phyloP scores from a whole-genome alignment of 2,888 invertebrate species.

The Torymus tubicola region DNA sequence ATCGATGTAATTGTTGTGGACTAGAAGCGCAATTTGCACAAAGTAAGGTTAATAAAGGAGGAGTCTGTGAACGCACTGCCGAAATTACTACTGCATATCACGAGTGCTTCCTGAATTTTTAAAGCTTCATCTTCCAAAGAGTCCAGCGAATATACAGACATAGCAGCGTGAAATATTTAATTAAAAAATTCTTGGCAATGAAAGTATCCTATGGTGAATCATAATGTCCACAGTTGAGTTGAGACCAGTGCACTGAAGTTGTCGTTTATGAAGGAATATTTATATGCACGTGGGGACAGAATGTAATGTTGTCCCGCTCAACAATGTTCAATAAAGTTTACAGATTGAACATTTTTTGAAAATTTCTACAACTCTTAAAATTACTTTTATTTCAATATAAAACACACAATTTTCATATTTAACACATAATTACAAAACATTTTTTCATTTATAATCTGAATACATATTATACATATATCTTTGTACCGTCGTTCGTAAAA shows the following conservation, averaged over 20 bases:
- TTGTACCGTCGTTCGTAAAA: too few relatives aligned
- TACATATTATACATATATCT: too few relatives aligned
- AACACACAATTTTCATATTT: slow-evolving; percentile 13
- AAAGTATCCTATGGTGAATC: slow-evolving; percentile 4
- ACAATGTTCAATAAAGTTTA: too few relatives aligned
- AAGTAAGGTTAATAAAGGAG: slow-evolving; percentile 2
- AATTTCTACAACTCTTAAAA: too few relatives aligned
- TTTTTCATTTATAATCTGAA: too few relatives aligned
- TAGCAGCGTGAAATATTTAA: slow-evolving; percentile 42
- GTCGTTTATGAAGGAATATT: slow-evolving; percentile 7
- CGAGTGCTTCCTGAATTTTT: not conserved
- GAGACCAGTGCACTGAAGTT: slow-evolving; percentile 17
- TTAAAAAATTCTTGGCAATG: not conserved
- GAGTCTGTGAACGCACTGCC: not conserved
- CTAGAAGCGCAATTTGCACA: too few relatives aligned
- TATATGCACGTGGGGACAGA: not conserved
- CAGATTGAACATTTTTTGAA: too few relatives aligned
- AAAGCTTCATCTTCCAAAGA: slow-evolving; percentile 63
- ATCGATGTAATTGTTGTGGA: too few relatives aligned
- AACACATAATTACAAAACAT: too few relatives aligned
- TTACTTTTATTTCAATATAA: slow-evolving; percentile 23
- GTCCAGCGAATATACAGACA: slow-evolving; percentile 68
- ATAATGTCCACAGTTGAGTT: not conserved
- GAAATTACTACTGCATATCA: slow-evolving; percentile 23
- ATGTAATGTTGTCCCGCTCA: too few relatives aligned